Conservation (phyloP, 2,797 vertebrate species). For the Aphelocoma californica region DNA sequence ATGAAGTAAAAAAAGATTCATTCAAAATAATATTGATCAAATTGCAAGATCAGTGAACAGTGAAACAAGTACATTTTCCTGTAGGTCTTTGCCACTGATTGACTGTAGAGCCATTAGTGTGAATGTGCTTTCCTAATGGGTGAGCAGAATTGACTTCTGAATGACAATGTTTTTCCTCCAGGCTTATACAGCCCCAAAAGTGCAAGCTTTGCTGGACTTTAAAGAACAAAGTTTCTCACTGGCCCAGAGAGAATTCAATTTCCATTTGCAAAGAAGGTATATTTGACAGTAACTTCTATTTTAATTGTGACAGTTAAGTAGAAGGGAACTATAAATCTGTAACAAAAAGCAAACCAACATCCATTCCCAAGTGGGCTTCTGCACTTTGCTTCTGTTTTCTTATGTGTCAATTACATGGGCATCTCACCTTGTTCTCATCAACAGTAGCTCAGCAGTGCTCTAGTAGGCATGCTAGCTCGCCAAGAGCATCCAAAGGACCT, state of each 20-base stretch:
- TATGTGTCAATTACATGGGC: neutral
- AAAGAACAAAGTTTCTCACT: constrained; percentile 21
- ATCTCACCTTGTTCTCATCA: neutral
- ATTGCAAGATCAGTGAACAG: constrained; percentile 64
- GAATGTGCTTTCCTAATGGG: constrained; percentile 64
- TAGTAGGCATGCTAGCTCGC: neutral
- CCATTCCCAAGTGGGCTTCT: neutral
- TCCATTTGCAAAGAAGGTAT: neutral
- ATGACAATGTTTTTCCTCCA: constrained; percentile 55
- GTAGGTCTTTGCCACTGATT: constrained; percentile 52
- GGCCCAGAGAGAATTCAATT: neutral
- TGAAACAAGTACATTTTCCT: constrained; percentile 67
- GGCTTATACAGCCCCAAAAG: constrained; percentile 20
- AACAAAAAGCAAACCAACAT: neutral
- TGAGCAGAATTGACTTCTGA: constrained; percentile 67
- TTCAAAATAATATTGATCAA: constrained; percentile 75
- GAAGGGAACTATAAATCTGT: neutral
- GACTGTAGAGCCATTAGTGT: constrained; percentile 48
- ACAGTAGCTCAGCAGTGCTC: neutral
- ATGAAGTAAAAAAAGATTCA: constrained; percentile 47
- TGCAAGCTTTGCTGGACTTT: constrained; percentile 56
- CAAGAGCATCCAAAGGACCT: neutral
- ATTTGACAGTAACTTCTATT: neutral
- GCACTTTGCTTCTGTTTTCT: neutral
- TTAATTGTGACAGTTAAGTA: neutral